Base-by-base conservation (phyloP, 2,113 vertebrate genomes). In the Rhea pennata region DNA sequence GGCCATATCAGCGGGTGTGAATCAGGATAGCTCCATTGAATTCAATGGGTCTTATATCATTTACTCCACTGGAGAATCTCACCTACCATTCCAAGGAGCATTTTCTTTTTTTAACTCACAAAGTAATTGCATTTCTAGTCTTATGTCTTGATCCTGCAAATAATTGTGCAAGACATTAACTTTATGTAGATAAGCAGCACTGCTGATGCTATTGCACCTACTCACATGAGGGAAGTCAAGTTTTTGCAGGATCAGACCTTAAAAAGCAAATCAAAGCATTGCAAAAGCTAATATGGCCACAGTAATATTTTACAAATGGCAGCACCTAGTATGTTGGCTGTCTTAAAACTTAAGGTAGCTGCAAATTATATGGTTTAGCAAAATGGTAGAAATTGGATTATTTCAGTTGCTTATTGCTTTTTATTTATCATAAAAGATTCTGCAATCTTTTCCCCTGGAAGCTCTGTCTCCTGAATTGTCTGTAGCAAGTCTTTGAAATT, bases 401-500 rank as follows among this genome's bases (percentile, higher is more conserved):
- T 77, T 85, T 87, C 80, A 39, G 26, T 71, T 51, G 26, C 53
- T 73, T 79, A 83, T 62, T 58, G 40, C 26, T 42, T 87, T 40
- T 87, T 80, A 65, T 85, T 90, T 76, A 65, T 59, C 69, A 44
- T 3, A 22, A 53, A 90, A 95, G 23, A 58, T 78, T 27, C 29
- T 71, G 46, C 12, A 3, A 11, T 39, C 79, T 83, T 72, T 22
- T 3, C 19, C n/a, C 33, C 70, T 87, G 70, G 71, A 87, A 94
- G 33, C 71, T 90, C 69, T 74, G 31, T 79, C 76, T 83, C 74
- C 67, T 54, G 56, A 69, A 64, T 16, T 70, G 50, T 92, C 91
- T 95, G 74, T 67, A 89, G 74, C n/a, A 92, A 93, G 77, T 59
- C 94, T 96, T 96, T 96, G 92, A 95, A 96, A 97, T 95, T 95